Conservation (phyloP, 2,797 vertebrate genomes). For the Tauraco hartlaubi region DNA sequence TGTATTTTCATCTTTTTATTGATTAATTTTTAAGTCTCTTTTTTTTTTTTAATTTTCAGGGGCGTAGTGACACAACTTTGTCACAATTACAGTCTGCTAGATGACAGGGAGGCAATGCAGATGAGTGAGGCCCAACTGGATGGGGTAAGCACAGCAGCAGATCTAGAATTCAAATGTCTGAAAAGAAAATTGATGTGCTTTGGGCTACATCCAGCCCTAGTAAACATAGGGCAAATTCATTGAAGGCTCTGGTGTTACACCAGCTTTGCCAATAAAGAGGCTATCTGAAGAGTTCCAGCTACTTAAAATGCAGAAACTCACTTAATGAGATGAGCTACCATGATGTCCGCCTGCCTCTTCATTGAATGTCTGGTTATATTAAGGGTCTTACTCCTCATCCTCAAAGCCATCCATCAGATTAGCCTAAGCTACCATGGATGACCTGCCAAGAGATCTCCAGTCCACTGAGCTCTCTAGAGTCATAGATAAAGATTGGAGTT, state of each 20-base stretch:
- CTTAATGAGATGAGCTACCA: not conserved
- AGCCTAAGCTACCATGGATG: not conserved
- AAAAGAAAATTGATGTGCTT: not conserved
- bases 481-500: not conserved
- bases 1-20: not conserved
- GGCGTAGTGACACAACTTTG: not conserved
- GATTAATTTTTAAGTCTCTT: not conserved
- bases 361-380: not conserved
- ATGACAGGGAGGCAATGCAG: not conserved
- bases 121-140: rapidly evolving
- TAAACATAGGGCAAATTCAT: not conserved
- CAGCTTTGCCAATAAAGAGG: not conserved
- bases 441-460: not conserved
- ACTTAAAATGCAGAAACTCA: not conserved
- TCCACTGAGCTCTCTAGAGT: not conserved
- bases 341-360: not conserved
- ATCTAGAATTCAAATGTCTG: not conserved
- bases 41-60: not conserved
- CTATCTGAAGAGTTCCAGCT: not conserved
- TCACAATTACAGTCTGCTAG: not conserved
- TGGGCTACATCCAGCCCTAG: not conserved
- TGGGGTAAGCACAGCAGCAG: not conserved
- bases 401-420: not conserved
- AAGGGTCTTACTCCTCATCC: not conserved
- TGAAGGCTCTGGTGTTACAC: not conserved